Evolutionary conservation across 2,888 invertebrate genomes (phyloP).

Genomic region (Myathropa florea): DNA sequence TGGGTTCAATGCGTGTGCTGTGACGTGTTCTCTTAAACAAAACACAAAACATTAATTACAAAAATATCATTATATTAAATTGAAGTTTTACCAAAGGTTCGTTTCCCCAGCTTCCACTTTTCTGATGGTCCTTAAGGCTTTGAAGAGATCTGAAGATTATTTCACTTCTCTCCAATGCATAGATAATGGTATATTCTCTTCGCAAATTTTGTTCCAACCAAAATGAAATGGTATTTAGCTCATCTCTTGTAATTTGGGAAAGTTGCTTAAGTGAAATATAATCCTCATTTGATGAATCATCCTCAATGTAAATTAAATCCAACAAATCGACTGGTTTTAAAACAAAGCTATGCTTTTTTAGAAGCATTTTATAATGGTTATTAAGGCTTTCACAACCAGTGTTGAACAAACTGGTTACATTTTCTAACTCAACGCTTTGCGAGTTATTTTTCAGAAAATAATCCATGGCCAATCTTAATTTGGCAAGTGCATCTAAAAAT

Average conservation of each 20-base stretch:
- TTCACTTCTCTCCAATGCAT: slow-evolving; percentile 88
- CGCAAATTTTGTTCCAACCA: slow-evolving; percentile 92
- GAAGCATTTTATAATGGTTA: slow-evolving; percentile 92
- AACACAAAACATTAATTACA: not conserved
- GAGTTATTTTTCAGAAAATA: slow-evolving; percentile 97
- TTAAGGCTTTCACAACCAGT: slow-evolving; percentile 93
- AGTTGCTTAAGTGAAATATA: slow-evolving; percentile 85
- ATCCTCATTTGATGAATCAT: slow-evolving; percentile 85
- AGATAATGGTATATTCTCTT: slow-evolving; percentile 88
- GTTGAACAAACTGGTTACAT: slow-evolving; percentile 89
- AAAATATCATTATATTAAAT: not conserved
- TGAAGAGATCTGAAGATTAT: slow-evolving; percentile 88
- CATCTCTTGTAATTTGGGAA: slow-evolving; percentile 86
- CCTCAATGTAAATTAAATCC: slow-evolving; percentile 92
- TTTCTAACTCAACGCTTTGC: slow-evolving; percentile 95
- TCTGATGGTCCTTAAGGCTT: slow-evolving; percentile 89
- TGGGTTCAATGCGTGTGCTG: slow-evolving; percentile 87
- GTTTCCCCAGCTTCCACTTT: slow-evolving; percentile 88
- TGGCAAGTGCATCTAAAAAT: slow-evolving; percentile 88
- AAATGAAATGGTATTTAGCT: slow-evolving; percentile 89
- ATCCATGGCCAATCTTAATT: slow-evolving; percentile 91
- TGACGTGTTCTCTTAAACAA: slow-evolving; percentile 77
- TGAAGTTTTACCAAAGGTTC: slow-evolving; percentile 84
- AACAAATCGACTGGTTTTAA: slow-evolving; percentile 92
- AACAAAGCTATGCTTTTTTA: slow-evolving; percentile 92